Conservation (phyloP, 2,797 vertebrate species). For the Meda fulgida region DNA sequence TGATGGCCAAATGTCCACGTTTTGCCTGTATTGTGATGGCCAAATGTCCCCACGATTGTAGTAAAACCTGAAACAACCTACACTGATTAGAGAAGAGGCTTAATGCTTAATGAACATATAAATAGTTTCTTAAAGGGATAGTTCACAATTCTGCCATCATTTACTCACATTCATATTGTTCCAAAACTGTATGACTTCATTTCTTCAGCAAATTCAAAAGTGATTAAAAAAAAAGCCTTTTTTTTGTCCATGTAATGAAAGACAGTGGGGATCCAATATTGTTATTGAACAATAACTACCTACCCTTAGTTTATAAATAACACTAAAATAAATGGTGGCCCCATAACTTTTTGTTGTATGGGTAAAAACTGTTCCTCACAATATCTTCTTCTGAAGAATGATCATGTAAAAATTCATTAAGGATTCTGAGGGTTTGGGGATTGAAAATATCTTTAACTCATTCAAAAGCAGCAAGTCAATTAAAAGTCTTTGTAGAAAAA, state of each 20-base stretch:
- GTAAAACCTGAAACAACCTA: background rate
- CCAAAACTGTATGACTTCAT: background rate
- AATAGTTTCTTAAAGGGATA: background rate
- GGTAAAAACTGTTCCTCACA: background rate
- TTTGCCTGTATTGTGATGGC: background rate
- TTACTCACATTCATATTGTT: background rate
- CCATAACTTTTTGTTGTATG: background rate
- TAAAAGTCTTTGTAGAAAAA: background rate
- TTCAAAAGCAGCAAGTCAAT: slow-evolving; percentile 5
- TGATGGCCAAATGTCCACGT: background rate
- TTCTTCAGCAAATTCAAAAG: background rate
- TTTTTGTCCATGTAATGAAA: background rate
- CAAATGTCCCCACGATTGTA: background rate
- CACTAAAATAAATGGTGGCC: background rate
- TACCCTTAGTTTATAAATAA: background rate
- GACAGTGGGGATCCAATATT: background rate
- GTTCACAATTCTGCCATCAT: background rate
- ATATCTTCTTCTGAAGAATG: background rate
- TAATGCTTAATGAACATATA: slow-evolving; percentile 16
- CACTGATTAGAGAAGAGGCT: background rate
- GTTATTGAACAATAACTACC: background rate
- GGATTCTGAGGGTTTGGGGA: background rate
- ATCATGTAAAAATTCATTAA: background rate
- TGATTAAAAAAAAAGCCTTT: background rate
- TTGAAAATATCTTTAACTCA: background rate